These are phyloP conservation scores for Datnioides undecimradiatus DNA, from an alignment of 2,113 vertebrate species.

Conservation along the genomic window DNA sequence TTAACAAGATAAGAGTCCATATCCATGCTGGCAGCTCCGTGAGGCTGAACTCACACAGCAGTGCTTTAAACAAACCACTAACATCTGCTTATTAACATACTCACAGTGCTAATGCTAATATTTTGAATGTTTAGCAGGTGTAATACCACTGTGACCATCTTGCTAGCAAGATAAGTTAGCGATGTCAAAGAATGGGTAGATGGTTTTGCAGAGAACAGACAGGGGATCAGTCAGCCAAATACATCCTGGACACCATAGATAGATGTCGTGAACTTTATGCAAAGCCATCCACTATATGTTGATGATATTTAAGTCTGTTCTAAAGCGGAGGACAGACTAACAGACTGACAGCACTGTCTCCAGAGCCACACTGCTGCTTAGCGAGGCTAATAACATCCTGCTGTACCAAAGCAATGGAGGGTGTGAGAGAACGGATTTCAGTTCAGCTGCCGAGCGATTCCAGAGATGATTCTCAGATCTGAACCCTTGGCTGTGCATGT, in stretches of 20 bases:
- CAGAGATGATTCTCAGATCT: conserved; percentile 24
- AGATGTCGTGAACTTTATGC: neutral
- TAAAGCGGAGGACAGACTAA: neutral
- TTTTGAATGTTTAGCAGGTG: neutral
- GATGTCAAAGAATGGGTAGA: no score
- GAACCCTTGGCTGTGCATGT: conserved; percentile 1
- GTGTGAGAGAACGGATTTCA: neutral
- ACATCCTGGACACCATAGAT: neutral
- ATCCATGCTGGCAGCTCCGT: neutral
- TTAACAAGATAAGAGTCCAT: no score
- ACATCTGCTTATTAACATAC: neutral
- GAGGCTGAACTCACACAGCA: neutral
- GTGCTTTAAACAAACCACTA: neutral
- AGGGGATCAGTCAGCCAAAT: neutral
- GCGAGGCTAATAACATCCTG: neutral
- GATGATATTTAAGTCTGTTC: neutral
- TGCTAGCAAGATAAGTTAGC: no score
- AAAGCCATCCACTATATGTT: neutral
- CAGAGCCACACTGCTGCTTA: neutral
- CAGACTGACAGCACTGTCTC: neutral
- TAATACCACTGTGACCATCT: neutral
- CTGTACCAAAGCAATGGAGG: neutral
- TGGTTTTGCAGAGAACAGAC: no score
- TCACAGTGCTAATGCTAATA: neutral
- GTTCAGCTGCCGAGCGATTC: conserved; percentile 7